Conservation (phyloP, 2,113 vertebrate genomes). For the Spilogale gracilis region DNA sequence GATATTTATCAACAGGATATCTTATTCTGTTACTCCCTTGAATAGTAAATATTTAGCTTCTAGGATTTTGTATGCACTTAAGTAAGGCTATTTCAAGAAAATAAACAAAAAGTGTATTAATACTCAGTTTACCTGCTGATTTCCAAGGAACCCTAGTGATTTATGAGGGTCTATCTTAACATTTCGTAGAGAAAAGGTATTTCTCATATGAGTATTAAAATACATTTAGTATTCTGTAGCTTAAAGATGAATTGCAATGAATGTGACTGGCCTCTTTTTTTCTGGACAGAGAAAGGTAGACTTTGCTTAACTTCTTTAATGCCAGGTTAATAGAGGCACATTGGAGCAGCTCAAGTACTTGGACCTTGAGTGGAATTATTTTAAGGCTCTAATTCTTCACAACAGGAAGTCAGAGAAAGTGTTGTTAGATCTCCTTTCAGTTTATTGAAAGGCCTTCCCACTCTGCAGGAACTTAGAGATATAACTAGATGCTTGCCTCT, state of each 20-base stretch:
- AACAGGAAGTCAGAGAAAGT: background rate
- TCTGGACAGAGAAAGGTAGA: background rate
- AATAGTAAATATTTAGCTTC: background rate
- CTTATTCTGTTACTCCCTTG: background rate
- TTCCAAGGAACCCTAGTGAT: background rate
- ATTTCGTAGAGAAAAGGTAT: background rate
- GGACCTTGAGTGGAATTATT: background rate
- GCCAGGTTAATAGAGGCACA: background rate
- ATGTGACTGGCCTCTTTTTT: slow-evolving; percentile 21
- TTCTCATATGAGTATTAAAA: slow-evolving; percentile 42
- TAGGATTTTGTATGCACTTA: background rate
- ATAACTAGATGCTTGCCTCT: background rate
- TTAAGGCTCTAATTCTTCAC: background rate
- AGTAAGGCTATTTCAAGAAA: background rate
- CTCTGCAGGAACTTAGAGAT: background rate
- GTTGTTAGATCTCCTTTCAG: background rate
- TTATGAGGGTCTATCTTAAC: background rate
- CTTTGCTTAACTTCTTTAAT: background rate
- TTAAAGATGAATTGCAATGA: slow-evolving; percentile 6
- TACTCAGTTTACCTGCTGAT: slow-evolving; percentile 3
- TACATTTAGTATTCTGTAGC: background rate
- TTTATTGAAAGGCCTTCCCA: background rate
- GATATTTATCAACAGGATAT: background rate
- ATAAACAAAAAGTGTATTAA: background rate
- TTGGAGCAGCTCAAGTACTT: background rate